Conservation (phyloP, 2,888 invertebrate species). For the Heliconius sara region DNA sequence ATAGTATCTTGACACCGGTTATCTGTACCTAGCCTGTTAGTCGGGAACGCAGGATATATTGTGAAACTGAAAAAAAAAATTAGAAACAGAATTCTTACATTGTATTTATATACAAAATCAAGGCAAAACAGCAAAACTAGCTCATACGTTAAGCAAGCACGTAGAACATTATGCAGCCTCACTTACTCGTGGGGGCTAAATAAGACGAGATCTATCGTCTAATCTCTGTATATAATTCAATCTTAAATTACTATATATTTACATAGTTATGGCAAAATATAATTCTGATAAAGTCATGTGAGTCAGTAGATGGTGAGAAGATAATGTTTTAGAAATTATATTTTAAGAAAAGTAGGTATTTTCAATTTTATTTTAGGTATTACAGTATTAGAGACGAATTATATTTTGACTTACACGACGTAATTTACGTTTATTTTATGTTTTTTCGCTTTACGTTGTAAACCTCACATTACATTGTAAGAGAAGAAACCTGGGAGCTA, state of each 20-base stretch:
- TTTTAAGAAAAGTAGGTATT: too few species aligned
- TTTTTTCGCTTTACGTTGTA: too few species aligned
- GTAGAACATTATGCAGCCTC: not conserved
- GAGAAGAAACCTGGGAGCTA: too few species aligned
- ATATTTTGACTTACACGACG: too few species aligned
- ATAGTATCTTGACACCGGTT: not conserved
- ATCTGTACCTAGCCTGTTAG: not conserved
- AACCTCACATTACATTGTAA: too few species aligned
- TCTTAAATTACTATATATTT: not conserved
- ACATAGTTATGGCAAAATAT: too few species aligned
- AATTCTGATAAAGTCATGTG: too few species aligned
- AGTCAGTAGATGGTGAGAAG: too few species aligned
- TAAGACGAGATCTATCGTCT: not conserved
- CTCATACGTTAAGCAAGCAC: not conserved
- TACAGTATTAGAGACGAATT: too few species aligned
- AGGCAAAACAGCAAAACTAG: not conserved
- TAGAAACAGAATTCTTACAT: not conserved
- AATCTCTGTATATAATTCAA: not conserved
- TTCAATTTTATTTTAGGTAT: too few species aligned
- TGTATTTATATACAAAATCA: not conserved
- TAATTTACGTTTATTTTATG: too few species aligned
- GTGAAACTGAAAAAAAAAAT: not conserved
- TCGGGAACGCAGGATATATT: not conserved
- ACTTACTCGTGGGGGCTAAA: not conserved
- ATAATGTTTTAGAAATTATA: too few species aligned